Evolutionary conservation across 2,888 invertebrate genomes (phyloP), one percentile per base, ranked within the genome.

Genomic region (Machimus rusticus): DNA sequence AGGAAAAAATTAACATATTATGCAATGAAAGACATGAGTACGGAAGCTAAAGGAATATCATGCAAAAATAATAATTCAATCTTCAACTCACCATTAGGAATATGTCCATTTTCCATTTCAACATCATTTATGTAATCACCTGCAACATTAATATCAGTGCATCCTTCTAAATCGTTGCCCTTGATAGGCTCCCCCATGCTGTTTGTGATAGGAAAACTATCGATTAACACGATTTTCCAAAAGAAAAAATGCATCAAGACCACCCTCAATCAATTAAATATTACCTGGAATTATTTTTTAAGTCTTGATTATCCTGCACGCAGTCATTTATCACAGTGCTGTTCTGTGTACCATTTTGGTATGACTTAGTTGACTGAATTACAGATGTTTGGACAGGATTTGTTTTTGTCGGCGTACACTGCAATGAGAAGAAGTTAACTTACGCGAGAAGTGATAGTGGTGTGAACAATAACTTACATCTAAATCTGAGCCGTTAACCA

Each of bases 401-500:
- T 93, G 90, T 94, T 89, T 89, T 90, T 87, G 90, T 89, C 89
- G 90, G 90, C 89, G 90, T 90, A 90, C 90, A 90, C 90, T 91
- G 90, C 87, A 86, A 86, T 66, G 66, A 66, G 19, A 66, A n/a
- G 28, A 66, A 28, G 19, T 66, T 23, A 66, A 66, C 19, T 23
- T 55, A 31, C 3, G 19, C 76, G 9, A n/a, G 78, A 12, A 77
- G 8, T 28, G 81, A 90, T 91, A 92, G 85, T 91, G 90, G 55
- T 86, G 87, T 86, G 81, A 87, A 87, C 82, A 87, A 85, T 87
- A 91, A 92, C 93, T 93, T 93, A 94, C 95, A 93, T 95, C 96
- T 77, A 95, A 94, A 93, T 98, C 98, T 87, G 97, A 95, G 88
- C 98, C 98, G 93, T 97, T 97, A 89, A 99, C 98, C 98, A 99